Conservation (phyloP, 1,140 invertebrate genomes). For the Palaemon carinicauda region DNA sequence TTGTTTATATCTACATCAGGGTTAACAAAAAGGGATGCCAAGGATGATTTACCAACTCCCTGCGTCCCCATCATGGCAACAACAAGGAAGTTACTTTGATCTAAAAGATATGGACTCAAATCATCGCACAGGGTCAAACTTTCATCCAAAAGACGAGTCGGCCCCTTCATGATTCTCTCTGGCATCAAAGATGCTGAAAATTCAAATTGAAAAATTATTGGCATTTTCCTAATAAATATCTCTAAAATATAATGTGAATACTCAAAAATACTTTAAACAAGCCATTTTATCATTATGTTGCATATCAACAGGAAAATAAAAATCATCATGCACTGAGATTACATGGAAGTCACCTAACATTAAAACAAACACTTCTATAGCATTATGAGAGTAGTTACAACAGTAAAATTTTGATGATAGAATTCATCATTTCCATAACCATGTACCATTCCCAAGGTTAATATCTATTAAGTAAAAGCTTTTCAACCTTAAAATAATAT, state of each 20-base stretch:
- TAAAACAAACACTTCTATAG: too few species aligned
- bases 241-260: background rate
- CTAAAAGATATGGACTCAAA: conserved; percentile 32
- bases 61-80: conserved; percentile 43
- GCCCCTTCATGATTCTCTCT: conserved; percentile 43
- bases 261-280: too few species aligned
- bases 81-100: conserved; percentile 49
- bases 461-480: too few species aligned
- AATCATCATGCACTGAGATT: background rate
- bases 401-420: too few species aligned
- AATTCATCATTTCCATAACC: too few species aligned
- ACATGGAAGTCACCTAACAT: too few species aligned
- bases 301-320: background rate
- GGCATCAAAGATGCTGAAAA: conserved; percentile 36
- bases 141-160: conserved; percentile 21
- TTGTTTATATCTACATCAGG: conserved; percentile 30
- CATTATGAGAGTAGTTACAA: too few species aligned
- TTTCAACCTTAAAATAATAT: too few species aligned
- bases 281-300: background rate
- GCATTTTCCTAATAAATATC: background rate
- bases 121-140: conserved; percentile 38
- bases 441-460: too few species aligned
- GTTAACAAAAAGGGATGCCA: conserved; percentile 42
- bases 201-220: background rate
- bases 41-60: conserved; percentile 34